Base-by-base conservation (phyloP, 2,888 invertebrate genomes). In the Tortricodes alternella region DNA sequence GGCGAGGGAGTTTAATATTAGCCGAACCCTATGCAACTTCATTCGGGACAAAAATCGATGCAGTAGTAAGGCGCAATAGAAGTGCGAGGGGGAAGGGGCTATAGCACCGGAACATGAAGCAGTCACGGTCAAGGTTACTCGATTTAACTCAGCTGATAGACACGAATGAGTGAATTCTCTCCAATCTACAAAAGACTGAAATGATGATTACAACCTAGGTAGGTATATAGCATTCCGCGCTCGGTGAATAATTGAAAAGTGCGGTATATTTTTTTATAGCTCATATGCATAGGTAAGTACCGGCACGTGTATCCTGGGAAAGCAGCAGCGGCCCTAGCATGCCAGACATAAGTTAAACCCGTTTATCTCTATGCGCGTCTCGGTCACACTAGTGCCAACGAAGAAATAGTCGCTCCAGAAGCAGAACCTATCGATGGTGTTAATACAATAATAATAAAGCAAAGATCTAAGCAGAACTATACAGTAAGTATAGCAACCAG, bases 111-210 rank as follows among this genome's bases (percentile, higher is more conserved):
- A 78, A 74, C 67, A 63, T 64, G 65, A 60, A 68, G 73, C 68
- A 66, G 76, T 76, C 80, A 84, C 74, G 84, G 85, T 79, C 87
- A 89, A 88, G 87, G 87, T 83, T 80, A 85, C 76, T 66, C 73
- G 55, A 65, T 64, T 68, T 70, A 69, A 73, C 68, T 67, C 66
- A 64, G 60, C 53, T 67, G 68, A 70, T 72, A 72, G 74, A 67
- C 64, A 76, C 70, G 70, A 71, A 66, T 77, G 74, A 74, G 68
- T 73, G 73, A 69, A n/a, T 11, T 29, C 60, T 73, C 63, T 73
- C 61, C 66, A 74, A 76, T 74, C 70, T 72, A 69, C 63, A 55
- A 43, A 49, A 48, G 15, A 60, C 53, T 39, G 62, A 51, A 48
- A 63, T 46, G 58, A 41, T 23, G 34, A 53, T 53, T 46, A 16